These are phyloP conservation scores for Hanleya hanleyi DNA, from an alignment of 2,888 invertebrate species.

Conservation along the genomic window DNA sequence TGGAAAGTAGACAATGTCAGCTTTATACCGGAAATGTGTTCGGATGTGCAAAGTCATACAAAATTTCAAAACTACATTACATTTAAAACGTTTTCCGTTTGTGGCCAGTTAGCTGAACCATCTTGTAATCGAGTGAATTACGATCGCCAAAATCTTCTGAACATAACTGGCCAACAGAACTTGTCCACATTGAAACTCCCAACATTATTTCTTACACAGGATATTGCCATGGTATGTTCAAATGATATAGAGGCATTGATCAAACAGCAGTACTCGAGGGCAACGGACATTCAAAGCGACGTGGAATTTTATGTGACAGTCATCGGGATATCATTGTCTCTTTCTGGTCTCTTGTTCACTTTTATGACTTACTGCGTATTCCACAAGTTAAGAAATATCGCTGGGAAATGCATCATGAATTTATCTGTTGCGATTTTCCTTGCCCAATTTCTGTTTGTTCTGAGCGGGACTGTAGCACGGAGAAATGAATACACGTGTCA, in stretches of 20 bases:
- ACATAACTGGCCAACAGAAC: neutral
- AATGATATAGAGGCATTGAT: neutral
- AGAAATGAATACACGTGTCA: neutral
- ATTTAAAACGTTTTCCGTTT: too few relatives aligned
- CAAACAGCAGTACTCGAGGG: neutral
- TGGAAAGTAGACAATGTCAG: too few relatives aligned
- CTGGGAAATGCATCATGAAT: neutral
- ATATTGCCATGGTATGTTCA: neutral
- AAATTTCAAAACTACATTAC: too few relatives aligned
- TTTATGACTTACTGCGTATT: neutral
- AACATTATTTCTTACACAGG: neutral
- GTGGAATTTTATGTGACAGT: neutral
- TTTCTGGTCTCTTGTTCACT: neutral
- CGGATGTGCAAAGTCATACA: too few relatives aligned
- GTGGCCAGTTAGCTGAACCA: neutral
- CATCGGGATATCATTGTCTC: neutral
- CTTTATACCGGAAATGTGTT: too few relatives aligned
- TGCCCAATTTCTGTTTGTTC: neutral
- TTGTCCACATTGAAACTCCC: neutral
- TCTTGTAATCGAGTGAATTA: neutral
- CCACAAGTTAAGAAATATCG: neutral
- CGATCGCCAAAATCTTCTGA: neutral
- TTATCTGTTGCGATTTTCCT: neutral
- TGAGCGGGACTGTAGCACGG: neutral
- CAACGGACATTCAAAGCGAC: neutral